Base-by-base conservation (phyloP, 2,797 vertebrate species). In the Amblyraja radiata region DNA sequence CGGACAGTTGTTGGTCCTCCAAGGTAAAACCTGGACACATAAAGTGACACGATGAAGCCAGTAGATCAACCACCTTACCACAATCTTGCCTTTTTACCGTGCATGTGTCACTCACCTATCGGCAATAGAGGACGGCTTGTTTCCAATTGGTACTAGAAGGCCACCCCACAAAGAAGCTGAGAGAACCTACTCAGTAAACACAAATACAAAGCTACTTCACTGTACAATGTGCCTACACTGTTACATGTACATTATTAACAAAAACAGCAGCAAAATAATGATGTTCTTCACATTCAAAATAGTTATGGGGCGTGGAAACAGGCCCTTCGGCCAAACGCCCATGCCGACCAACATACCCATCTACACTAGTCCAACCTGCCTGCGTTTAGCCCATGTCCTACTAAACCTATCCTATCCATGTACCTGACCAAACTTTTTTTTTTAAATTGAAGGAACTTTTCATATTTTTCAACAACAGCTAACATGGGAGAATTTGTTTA, bases 1-100 rank as follows among this genome's bases (percentile, higher is more conserved):
- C 98, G 97, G 39, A 99, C 97, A 0, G 98, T 99, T 0, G 98
- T 99, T 90, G 98, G 98, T 93, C 98, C 98, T 25, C 98, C 98
- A 0, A 99, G 97, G 95, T 99, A 99, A 95, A 99, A 99, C 95
- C 98, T 99, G 95, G 61, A 2, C 93, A 81, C 81, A 4, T 92
- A 93, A 32, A 90, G 68, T 32, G 8, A 88, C 36, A 65, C 68
- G n/a, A 18, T 68, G 68, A 36, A 36, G 63, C 68, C 84, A 88
- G 7, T 88, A 28, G 14, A 16, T 61, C 81, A 36, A 36, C 61
- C 36, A 36, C 18, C n/a, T 21, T 28, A 68, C 10, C n/a, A 88
- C 14, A 32, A 36, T 36, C 84, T 63, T 68, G 21, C 28, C 54
- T 21, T n/a, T 28, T 21, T 7, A n/a, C 28, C 32, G 16, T 65